These are phyloP conservation scores for Terrapene triunguis DNA, from an alignment of 2,113 vertebrate genomes.

Conservation along the genomic window DNA sequence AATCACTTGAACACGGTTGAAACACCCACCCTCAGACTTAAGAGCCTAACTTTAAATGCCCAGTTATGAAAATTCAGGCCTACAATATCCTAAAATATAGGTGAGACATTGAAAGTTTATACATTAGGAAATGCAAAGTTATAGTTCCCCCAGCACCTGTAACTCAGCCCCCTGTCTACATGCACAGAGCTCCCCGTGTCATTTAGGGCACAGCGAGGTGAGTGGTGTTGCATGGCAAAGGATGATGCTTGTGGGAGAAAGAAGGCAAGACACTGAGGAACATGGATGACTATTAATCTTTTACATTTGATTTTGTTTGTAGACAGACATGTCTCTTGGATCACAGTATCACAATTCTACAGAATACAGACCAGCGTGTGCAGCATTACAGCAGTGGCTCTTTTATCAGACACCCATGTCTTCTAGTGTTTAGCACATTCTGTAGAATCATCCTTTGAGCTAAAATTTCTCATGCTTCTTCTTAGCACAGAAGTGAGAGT, in stretches of 20 bases:
- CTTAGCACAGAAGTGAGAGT: rapidly evolving
- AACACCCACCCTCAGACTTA: background rate
- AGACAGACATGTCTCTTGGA: rapidly evolving
- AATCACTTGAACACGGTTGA: background rate
- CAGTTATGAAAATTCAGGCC: background rate
- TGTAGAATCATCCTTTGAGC: background rate
- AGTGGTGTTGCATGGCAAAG: background rate
- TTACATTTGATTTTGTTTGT: background rate
- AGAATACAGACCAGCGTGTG: background rate
- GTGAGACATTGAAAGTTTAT: background rate
- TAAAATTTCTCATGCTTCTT: background rate
- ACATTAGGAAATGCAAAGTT: background rate
- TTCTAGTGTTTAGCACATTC: background rate
- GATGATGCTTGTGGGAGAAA: background rate
- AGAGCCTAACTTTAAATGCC: background rate
- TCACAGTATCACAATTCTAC: background rate
- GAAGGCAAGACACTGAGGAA: background rate
- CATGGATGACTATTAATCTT: background rate
- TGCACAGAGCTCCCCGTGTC: background rate
- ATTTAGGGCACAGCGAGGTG: background rate
- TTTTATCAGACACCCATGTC: background rate
- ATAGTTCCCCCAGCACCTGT: background rate
- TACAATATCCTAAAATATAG: background rate
- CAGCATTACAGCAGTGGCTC: rapidly evolving
- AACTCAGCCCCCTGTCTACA: background rate